Evolutionary conservation across 2,888 invertebrate genomes (phyloP), one percentile per base, ranked within the genome.

Genomic region (Acrobasis consociella): DNA sequence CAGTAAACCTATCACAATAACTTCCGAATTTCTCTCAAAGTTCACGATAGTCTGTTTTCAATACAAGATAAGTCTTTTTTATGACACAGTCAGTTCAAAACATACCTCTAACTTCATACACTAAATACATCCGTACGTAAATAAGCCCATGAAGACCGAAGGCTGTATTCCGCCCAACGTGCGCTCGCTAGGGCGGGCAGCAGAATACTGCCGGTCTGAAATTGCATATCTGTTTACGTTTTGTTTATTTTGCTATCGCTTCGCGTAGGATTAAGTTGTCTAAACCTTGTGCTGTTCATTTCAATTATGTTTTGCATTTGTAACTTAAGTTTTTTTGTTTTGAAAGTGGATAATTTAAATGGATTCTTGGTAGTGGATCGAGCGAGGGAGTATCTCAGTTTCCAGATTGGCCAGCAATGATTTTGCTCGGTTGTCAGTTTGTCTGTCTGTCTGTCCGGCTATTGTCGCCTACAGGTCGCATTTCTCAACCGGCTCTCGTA

Each of bases 131-230:
- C 22, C 53, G 31, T 49, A 49, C 61, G 61, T 49, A 49, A 46
- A 55, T 17, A 31, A 53, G 31, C 8, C 15, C 61, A 55, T 51
- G 42, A n/a, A 22, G 64, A 52, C 52, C 15, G 51, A 7, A 31
- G 31, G 31, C 31, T 31, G 31, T 31, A 31, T 42, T 31, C 71
- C 71, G 77, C 73, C 77, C 73, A 72, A 70, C 83, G 85, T 83
- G 81, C 83, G 81, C 64, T 73, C 76, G 52, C 69, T 69, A 71
- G 70, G 83, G 84, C 84, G 85, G 83, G 77, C 78, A 75, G 73
- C 62, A 67, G 67, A 64, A 62, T 62, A 84, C 83, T 83, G 82
- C 59, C 64, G 49, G 10, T 59, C 65, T 79, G 78, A 81, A 81
- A 64, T 70, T 80, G 81, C 81, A 78, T 71, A 68, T 67, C 15